Conservation (phyloP, 2,113 vertebrate genomes). For the Pangasianodon hypophthalmus region DNA sequence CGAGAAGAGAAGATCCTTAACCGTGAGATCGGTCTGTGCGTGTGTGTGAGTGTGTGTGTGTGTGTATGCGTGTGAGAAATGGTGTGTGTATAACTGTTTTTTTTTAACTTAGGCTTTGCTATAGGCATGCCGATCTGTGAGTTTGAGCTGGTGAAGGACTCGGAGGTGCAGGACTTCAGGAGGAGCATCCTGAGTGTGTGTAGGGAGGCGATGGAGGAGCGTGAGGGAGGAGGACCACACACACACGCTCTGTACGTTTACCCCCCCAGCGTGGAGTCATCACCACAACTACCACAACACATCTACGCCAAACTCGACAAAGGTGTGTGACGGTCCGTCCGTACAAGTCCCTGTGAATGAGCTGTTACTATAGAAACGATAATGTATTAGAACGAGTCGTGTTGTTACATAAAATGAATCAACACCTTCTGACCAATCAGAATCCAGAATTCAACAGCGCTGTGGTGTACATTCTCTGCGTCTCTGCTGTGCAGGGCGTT, state of each 20-base stretch:
- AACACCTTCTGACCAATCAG: not conserved
- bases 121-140: conserved; percentile 80
- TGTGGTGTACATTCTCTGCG: not conserved
- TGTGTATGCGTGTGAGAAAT: not conserved
- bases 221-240: conserved; percentile 74
- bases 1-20: conserved; percentile 81
- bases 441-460: not conserved
- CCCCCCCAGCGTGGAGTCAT: conserved; percentile 77
- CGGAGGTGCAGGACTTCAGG: conserved; percentile 70
- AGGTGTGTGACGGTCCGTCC: conserved; percentile 58
- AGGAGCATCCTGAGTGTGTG: conserved; percentile 72
- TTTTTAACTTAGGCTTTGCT: conserved; percentile 66
- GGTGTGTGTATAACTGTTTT: not conserved
- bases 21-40: conserved; percentile 73
- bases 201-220: conserved; percentile 78
- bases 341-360: not conserved
- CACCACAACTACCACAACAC: conserved; percentile 74
- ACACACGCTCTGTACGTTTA: conserved; percentile 80
- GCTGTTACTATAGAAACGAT: not conserved
- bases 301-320: conserved; percentile 78
- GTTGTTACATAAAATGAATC: not conserved
- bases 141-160: conserved; percentile 72
- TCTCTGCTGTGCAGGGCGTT: conserved; percentile 62
- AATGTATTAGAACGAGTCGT: not conserved
- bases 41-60: not conserved